phyloP scores from a whole-genome alignment of 2,888 invertebrate species.

The Campoplex nolae region DNA sequence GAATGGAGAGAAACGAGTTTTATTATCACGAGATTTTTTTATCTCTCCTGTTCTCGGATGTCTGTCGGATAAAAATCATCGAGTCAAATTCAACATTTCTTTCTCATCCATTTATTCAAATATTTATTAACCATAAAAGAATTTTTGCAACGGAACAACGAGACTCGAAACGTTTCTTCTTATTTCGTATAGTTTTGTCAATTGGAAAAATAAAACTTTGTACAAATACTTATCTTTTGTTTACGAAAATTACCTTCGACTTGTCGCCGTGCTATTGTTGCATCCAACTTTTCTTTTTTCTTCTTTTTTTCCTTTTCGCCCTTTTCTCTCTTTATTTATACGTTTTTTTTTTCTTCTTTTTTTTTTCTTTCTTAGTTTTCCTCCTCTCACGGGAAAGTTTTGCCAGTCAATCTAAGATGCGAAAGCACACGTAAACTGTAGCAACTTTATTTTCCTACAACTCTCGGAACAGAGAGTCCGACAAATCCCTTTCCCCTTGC shows the following conservation, averaged over 20 bases:
- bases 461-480: slow-evolving; percentile 25
- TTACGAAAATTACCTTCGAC: slow-evolving; percentile 14
- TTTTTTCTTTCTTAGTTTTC: background rate
- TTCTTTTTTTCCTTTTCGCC: background rate
- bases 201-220: slow-evolving; percentile 13
- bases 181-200: background rate
- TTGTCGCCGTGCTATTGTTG: slow-evolving; percentile 40
- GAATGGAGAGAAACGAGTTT: background rate
- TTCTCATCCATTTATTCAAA: background rate
- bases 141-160: background rate
- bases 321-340: slow-evolving; percentile 2
- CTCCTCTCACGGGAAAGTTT: background rate
- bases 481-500: slow-evolving; percentile 29
- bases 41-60: background rate
- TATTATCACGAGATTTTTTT: background rate
- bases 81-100: background rate
- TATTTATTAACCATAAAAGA: background rate
- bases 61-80: too few relatives aligned
- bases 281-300: background rate
- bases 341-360: background rate
- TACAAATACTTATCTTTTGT: background rate
- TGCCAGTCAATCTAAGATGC: slow-evolving; percentile 28
- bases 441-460: slow-evolving; percentile 65
- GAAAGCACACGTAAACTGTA: slow-evolving; percentile 32
- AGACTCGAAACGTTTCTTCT: background rate